Conservation (phyloP, 2,888 invertebrate genomes). For the Lasioglossum pauxillum region DNA sequence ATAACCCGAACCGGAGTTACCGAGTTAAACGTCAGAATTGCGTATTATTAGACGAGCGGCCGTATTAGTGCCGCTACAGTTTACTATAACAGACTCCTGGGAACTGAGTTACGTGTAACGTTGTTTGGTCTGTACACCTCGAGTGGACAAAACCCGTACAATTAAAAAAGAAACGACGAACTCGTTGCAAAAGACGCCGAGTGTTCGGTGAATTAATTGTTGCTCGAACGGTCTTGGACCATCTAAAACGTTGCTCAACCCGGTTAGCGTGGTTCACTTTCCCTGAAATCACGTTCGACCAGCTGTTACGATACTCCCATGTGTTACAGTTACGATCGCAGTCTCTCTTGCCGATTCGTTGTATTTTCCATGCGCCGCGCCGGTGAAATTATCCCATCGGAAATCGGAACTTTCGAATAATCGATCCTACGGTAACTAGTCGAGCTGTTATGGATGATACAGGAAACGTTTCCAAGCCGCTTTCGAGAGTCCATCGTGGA, state of each 20-base stretch:
- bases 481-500: background rate
- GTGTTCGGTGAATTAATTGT: slow-evolving; percentile 40
- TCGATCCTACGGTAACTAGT: background rate
- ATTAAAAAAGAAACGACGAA: background rate
- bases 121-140: background rate
- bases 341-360: background rate
- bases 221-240: slow-evolving; percentile 40
- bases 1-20: slow-evolving; percentile 7
- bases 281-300: slow-evolving; percentile 75
- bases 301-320: slow-evolving; percentile 36
- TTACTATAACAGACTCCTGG: slow-evolving; percentile 12
- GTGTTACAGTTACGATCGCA: slow-evolving; percentile 8
- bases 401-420: background rate
- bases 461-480: background rate
- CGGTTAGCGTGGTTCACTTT: slow-evolving; percentile 80
- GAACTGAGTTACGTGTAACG: background rate
- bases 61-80: slow-evolving; percentile 35
- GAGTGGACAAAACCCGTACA: background rate
- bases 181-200: background rate
- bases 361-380: background rate
- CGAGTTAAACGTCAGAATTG: slow-evolving; percentile 30
- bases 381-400: background rate
- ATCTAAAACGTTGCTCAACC: slow-evolving; percentile 76
- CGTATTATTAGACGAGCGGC: slow-evolving; percentile 15
- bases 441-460: background rate